Conservation (phyloP, 1,140 invertebrate genomes). For the Apolygus lucorum region DNA sequence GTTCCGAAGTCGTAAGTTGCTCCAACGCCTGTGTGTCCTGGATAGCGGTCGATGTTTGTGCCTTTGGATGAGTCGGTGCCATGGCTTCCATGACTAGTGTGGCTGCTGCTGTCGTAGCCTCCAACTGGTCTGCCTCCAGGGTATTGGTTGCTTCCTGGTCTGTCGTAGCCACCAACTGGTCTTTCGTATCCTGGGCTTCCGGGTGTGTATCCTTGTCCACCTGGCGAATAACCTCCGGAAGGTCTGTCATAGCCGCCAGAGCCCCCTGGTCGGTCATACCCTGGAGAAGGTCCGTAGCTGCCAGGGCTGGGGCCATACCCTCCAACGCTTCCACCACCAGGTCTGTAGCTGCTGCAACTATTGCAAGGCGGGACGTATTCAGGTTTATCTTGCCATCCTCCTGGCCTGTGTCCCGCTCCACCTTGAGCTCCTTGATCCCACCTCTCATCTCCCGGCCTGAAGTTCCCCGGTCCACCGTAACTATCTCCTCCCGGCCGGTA, state of each 20-base stretch:
- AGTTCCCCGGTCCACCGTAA: not conserved
- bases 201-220: not conserved
- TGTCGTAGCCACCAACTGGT: not conserved
- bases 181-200: not conserved
- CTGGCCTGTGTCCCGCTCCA: constrained; percentile 4
- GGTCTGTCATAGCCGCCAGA: not conserved
- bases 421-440: not conserved
- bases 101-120: not conserved
- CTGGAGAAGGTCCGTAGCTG: not conserved
- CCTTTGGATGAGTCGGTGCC: not conserved
- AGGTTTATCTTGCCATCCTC: not conserved
- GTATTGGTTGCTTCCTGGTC: not conserved
- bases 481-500: not conserved
- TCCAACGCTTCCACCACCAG: not conserved
- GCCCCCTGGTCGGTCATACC: not conserved
- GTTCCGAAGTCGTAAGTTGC: constrained; percentile 24
- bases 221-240: constrained; percentile 6
- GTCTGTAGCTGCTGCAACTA: not conserved
- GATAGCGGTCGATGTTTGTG: constrained; percentile 25
- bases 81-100: not conserved
- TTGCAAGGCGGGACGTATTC: not conserved
- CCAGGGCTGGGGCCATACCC: not conserved
- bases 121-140: not conserved
- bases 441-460: not conserved
- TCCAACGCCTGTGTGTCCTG: constrained; percentile 27